Evolutionary conservation across 2,797 vertebrate species (phyloP), one percentile per base, ranked within the genome.

Genomic region (Sciurus vulgaris): DNA sequence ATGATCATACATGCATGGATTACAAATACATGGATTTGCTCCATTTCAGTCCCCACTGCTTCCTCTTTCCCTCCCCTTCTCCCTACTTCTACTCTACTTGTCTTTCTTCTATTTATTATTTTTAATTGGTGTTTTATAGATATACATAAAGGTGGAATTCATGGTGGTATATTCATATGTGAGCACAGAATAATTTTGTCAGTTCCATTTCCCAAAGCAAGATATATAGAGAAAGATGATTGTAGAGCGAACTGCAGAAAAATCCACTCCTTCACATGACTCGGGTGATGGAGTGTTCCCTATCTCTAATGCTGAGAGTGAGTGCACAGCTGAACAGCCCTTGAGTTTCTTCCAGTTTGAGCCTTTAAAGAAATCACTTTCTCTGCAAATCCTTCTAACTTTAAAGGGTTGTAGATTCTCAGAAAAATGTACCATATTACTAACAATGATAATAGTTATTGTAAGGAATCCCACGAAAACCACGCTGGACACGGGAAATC

Each of bases 391-490:
- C 30, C 28, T 76, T 83, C 69, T 76, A 30, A 74, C 91, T 7
- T 93, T 94, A 90, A 96, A 11, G 47, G 3, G 22, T 67, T 85
- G 63, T 28, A 86, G n/a, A 91, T 63, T 83, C 30, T 89, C n/a
- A 47, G 65, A 77, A 17, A 72, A 88, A 86, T 73, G 22, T 54
- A 26, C 5, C 51, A 30, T 20, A 14, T 65, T 91, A 74, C 41
- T 84, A 87, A 63, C 38, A 89, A 51, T 54, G 49, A 26, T 49
- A 41, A 35, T 49, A 33, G 28, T 44, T 38, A 38, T 38, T 38
- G 38, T 38, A 38, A 38, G 38, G 38, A 38, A 38, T 38, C 38
- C 38, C 38, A 38, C 5, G 38, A 38, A 38, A 38, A 38, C 38
- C 38, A 4, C 38, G 38, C 38, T 4, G 38, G 38, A 38, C 38